Percentiles rank a stretch among this genome's conserved stretches.
Conservation (phyloP, 2,888 invertebrate species). For the Tryphoninae sp. region DNA sequence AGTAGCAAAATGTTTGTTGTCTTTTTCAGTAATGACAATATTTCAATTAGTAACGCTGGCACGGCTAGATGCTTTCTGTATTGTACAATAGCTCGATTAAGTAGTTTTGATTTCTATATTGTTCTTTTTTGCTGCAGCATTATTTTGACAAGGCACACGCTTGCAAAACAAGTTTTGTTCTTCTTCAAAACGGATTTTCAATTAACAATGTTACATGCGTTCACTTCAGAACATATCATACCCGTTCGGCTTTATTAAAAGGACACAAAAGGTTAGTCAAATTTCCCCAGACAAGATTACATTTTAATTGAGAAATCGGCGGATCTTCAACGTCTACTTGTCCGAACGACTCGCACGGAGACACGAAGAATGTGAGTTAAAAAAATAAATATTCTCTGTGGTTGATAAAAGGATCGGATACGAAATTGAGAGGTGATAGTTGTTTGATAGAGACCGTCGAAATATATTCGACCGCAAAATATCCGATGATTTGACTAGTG, state of each 20-base stretch:
- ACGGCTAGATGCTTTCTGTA: not conserved
- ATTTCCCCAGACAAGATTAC: not conserved
- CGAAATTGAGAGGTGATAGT: not conserved
- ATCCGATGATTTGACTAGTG: conserved; percentile 43
- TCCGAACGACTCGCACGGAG: not conserved
- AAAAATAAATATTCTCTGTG: conserved; percentile 54
- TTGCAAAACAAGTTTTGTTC: not conserved
- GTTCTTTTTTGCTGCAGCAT: conserved; percentile 3
- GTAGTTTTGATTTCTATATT: not conserved
- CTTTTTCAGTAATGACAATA: not conserved
- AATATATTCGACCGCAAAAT: conserved; percentile 5
- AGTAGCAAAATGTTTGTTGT: conserved; percentile 28
- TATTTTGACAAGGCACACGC: conserved; percentile 49
- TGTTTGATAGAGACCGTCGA: not conserved
- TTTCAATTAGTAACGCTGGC: not conserved
- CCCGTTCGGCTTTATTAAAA: not conserved
- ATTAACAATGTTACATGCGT: too few species aligned
- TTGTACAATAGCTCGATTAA: not conserved
- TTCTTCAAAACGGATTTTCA: too few species aligned
- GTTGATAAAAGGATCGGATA: conserved; percentile 10
- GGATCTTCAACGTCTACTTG: too few species aligned
- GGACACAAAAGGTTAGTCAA: not conserved
- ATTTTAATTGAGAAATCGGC: not conserved
- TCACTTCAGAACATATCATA: not conserved
- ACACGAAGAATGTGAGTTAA: conserved; percentile 28